Conservation (phyloP, 2,797 vertebrate genomes). For the Molossus alvarezi region DNA sequence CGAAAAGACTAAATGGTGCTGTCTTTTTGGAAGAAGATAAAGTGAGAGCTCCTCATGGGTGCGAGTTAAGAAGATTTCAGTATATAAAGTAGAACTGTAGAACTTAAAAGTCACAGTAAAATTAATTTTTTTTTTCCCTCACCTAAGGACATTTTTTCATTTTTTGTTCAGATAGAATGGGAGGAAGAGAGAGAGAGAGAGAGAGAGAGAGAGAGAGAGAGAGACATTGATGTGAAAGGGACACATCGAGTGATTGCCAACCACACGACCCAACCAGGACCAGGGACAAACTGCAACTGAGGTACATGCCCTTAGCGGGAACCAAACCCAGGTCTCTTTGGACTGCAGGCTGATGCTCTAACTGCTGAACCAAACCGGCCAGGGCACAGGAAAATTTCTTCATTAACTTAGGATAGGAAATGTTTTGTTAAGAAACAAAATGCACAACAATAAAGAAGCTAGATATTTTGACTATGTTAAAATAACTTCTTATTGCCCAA, state of each 20-base stretch:
- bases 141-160: no score
- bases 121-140: not conserved
- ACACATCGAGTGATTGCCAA: no score
- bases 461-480: not conserved
- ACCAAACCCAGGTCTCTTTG: no score
- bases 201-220: no score
- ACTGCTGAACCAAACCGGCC: no score
- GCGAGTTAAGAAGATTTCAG: not conserved
- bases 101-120: not conserved
- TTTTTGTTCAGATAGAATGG: no score
- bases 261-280: no score
- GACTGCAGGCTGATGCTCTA: no score
- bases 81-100: not conserved
- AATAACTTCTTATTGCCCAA: not conserved
- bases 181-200: no score
- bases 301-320: no score
- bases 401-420: not conserved
- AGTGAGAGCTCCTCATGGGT: not conserved
- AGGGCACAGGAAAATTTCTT: not conserved
- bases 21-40: not conserved
- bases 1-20: not conserved
- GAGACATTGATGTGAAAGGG: no score
- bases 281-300: no score
- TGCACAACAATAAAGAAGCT: not conserved
- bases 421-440: constrained; percentile 20